Base-by-base conservation (phyloP, 2,888 invertebrate genomes). In the Dendrolimus houi region DNA sequence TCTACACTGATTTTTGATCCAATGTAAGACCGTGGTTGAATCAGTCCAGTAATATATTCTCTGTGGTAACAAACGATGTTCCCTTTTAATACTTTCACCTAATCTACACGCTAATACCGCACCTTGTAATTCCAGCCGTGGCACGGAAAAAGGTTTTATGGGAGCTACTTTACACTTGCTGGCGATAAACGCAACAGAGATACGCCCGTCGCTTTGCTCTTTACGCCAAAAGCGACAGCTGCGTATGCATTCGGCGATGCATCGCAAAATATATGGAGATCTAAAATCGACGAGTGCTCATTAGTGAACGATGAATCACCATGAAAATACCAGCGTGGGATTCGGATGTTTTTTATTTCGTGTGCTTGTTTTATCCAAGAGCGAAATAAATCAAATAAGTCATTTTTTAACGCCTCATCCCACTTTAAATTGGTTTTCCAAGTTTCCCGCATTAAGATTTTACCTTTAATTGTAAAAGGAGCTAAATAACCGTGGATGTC, bases 401-500 rank as follows among this genome's bases (percentile, higher is more conserved):
- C 3, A 53, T 29, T 17, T 42, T 54, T 17, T 42, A 10, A 14
- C 12, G 14, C 10, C 8, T 47, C 10, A 56, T 55, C 40, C 64
- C 64, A 66, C 2, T 53, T 55, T 1, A 62, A 42, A n/a, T 60
- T 59, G 7, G 12, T 40, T 13, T 53, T 55, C 59, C 61, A 62
- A 1, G 60, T 55, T 9, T 64, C 56, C 57, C 64, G 65, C 7
- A 68, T 53, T n/a, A 68, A 58, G 6, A 67, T 64, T 55, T 58
- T 60, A 10, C 62, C 64, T 54, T 62, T 56, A n/a, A 67, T 62
- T 2, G 62, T 61, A 52, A 66, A 64, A 7, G 66, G 66, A 10
- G 64, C 40, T 7, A 66, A 41, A 54, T 64, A 61, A 1, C 66
- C 66, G 14, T 59, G 58, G 0, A 62, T 54, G 47, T 65, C 65